Conservation (phyloP, 1,140 invertebrate species). For the Zaprionus camerounensis region DNA sequence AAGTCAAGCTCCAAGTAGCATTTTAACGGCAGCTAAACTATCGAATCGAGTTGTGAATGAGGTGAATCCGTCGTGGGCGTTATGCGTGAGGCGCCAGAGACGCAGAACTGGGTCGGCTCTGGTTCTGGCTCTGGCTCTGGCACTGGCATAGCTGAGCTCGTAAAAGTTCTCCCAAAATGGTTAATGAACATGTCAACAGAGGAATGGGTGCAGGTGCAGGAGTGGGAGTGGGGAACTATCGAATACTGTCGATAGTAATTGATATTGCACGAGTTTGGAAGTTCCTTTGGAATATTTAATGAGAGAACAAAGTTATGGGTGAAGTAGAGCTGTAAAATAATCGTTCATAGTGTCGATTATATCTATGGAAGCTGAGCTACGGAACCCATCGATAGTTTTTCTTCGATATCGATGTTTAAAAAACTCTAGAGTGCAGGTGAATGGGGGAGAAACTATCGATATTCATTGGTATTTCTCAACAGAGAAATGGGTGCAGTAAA, state of each 20-base stretch:
- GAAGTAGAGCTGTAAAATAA: too few species aligned
- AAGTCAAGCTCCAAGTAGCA: slow-evolving; percentile 70
- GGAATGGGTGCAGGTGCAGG: not conserved
- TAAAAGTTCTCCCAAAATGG: slow-evolving; percentile 54
- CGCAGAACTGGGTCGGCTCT: not conserved
- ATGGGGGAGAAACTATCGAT: too few species aligned
- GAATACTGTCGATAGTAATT: not conserved
- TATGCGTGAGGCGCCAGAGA: slow-evolving; percentile 69
- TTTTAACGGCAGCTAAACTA: slow-evolving; percentile 63
- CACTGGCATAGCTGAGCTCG: slow-evolving; percentile 41
- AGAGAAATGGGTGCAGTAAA: not conserved
- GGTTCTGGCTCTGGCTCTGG: not conserved
- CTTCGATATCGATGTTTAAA: too few species aligned
- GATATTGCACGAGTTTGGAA: not conserved
- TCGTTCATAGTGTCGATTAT: too few species aligned
- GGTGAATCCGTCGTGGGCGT: slow-evolving; percentile 56
- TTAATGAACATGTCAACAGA: slow-evolving; percentile 60
- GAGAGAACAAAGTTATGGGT: not conserved
- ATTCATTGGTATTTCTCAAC: not conserved
- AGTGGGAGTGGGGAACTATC: not conserved
- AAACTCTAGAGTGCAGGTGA: too few species aligned
- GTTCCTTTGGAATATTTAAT: slow-evolving; percentile 49
- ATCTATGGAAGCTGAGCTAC: too few species aligned
- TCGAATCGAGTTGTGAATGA: slow-evolving; percentile 58
- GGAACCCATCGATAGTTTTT: too few species aligned